Evolutionary conservation across 1,140 invertebrate species (phyloP).

Genomic region (Solenopsis fugax): DNA sequence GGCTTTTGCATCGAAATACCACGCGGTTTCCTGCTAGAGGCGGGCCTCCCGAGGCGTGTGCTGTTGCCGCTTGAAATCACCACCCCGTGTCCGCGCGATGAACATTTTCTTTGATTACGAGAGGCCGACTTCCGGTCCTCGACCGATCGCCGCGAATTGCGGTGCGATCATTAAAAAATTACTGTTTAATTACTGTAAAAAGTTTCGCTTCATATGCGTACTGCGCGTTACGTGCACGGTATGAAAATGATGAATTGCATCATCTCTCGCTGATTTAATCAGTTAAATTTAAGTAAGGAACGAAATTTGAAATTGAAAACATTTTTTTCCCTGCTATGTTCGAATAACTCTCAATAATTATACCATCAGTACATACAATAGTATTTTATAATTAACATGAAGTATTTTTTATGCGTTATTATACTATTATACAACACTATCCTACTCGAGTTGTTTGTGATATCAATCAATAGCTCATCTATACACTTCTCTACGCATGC

Average conservation of each 20-base stretch:
- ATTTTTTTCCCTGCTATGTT: not conserved
- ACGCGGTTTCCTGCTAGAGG: conserved; percentile 44
- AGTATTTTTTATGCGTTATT: not conserved
- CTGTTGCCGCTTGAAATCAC: conserved; percentile 41
- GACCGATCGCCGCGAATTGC: conserved; percentile 39
- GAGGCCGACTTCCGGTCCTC: conserved; percentile 48
- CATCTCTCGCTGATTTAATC: conserved; percentile 3
- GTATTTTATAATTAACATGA: not conserved
- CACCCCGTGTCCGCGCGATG: conserved; percentile 50
- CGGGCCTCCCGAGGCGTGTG: conserved; percentile 9
- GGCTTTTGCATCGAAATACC: conserved; percentile 57
- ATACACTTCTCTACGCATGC: no score
- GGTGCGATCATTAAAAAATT: conserved; percentile 58
- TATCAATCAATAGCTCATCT: no score
- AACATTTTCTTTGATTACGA: conserved; percentile 62
- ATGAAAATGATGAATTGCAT: conserved; percentile 29
- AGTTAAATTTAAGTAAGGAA: not conserved
- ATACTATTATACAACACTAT: not conserved
- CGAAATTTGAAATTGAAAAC: not conserved
- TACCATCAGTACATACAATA: not conserved
- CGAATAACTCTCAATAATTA: not conserved
- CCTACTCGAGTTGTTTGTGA: not conserved
- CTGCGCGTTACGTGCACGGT: conserved; percentile 14
- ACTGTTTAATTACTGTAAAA: conserved; percentile 64
- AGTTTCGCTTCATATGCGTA: conserved; percentile 35